phyloP scores from a whole-genome alignment of 2,888 invertebrate genomes.

The Petrolisthes cinctipes region DNA sequence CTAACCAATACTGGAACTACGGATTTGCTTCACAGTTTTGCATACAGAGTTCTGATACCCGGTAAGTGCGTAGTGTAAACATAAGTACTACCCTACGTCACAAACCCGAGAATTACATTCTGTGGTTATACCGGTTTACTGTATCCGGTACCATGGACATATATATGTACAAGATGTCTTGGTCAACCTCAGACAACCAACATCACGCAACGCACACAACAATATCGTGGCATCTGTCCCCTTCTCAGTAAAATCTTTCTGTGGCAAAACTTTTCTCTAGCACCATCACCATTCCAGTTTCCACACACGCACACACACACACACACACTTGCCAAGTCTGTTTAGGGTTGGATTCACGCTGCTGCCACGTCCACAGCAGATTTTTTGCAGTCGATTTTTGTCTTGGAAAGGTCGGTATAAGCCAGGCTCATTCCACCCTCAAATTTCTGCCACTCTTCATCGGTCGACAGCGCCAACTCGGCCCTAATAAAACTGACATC shows the following conservation, averaged over 20 bases:
- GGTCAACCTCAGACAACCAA: no score
- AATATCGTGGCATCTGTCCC: no score
- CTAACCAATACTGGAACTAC: background rate
- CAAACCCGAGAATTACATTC: no score
- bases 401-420: conserved; percentile 48
- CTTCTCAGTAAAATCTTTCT: no score
- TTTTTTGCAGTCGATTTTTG: conserved; percentile 55
- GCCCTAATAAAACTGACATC: conserved; percentile 62
- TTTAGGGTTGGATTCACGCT: background rate
- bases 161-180: no score
- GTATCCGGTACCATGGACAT: no score
- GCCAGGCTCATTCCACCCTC: conserved; percentile 41
- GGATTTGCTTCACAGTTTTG: background rate
- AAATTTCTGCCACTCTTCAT: conserved; percentile 63
- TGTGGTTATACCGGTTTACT: no score
- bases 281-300: background rate
- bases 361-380: conserved; percentile 38
- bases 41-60: background rate
- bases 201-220: no score
- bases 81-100: no score
- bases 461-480: conserved; percentile 59
- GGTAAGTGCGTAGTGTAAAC: background rate
- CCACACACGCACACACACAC: background rate
- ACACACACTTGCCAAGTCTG: background rate
- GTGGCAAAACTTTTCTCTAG: no score